These are phyloP conservation scores for Penaeus vannamei DNA, from an alignment of 1,140 invertebrate genomes.

Conservation along the genomic window DNA sequence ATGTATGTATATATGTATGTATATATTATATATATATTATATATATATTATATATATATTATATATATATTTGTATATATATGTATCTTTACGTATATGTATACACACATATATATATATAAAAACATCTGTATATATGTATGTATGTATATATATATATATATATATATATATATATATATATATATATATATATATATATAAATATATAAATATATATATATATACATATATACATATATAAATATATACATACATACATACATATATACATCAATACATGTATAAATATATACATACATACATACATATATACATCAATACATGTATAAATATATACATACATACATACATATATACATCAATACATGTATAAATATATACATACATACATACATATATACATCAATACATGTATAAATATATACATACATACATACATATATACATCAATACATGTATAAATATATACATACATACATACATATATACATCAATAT, in stretches of 20 bases:
- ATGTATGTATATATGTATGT: not conserved
- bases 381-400: too few relatives aligned
- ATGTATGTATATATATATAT: slow-evolving; percentile 6
- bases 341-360: too few relatives aligned
- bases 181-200: not conserved
- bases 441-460: too few relatives aligned
- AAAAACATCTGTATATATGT: not conserved
- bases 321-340: too few relatives aligned
- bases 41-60: not conserved
- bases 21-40: not conserved
- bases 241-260: not conserved
- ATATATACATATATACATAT: not conserved
- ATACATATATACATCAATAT: too few relatives aligned
- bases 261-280: too few relatives aligned
- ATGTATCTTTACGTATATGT: not conserved
- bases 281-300: too few relatives aligned
- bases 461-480: too few relatives aligned
- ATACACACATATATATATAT: not conserved
- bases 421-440: too few relatives aligned
- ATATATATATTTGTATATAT: not conserved
- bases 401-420: too few relatives aligned
- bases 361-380: too few relatives aligned
- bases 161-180: slow-evolving; percentile 4
- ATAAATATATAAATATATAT: not conserved
- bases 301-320: too few relatives aligned